phyloP scores from a whole-genome alignment of 1,140 invertebrate species.

The Chymomyza costata region DNA sequence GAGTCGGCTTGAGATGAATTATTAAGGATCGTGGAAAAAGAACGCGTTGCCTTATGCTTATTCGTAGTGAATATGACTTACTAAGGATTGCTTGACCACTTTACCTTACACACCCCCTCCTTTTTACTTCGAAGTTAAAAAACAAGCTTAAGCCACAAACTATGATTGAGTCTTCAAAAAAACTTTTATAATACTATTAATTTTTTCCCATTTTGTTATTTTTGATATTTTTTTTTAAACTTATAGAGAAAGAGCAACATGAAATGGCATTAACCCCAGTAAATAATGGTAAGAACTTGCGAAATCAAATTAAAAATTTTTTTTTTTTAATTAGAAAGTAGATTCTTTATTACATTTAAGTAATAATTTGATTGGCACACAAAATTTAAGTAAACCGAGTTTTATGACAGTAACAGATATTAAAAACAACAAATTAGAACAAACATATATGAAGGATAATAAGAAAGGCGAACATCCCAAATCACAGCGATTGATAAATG shows the following conservation, averaged over 20 bases:
- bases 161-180: too few relatives aligned
- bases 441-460: slow-evolving; percentile 27
- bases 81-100: too few relatives aligned
- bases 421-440: slow-evolving; percentile 45
- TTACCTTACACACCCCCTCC: too few relatives aligned
- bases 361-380: slow-evolving; percentile 58
- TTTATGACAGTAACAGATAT: slow-evolving; percentile 19
- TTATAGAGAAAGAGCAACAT: background rate
- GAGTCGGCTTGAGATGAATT: too few relatives aligned
- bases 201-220: too few relatives aligned
- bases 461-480: background rate
- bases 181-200: too few relatives aligned
- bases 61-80: too few relatives aligned
- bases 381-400: slow-evolving; percentile 35
- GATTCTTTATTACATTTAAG: slow-evolving; percentile 47
- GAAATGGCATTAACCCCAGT: slow-evolving; percentile 19
- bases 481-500: slow-evolving; percentile 38
- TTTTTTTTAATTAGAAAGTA: slow-evolving; percentile 61
- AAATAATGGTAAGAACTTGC: slow-evolving; percentile 49
- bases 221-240: too few relatives aligned
- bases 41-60: too few relatives aligned
- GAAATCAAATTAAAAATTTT: slow-evolving; percentile 38
- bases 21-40: too few relatives aligned
- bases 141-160: too few relatives aligned
- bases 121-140: too few relatives aligned